These are phyloP conservation scores for Pseudopleuronectes americanus DNA, from an alignment of 2,797 vertebrate genomes.

Conservation along the genomic window DNA sequence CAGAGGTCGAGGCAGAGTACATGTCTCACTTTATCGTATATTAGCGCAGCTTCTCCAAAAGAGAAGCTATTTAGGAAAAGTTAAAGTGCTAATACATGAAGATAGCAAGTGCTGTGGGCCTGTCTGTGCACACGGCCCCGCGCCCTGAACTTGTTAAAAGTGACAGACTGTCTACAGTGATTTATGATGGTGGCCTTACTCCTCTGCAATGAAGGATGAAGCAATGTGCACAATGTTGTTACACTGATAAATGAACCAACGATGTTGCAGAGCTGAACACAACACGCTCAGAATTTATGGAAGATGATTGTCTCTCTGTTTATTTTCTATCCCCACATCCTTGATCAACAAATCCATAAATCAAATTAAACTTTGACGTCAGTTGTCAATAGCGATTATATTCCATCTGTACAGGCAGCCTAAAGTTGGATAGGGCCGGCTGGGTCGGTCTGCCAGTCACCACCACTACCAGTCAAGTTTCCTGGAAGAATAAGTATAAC, in stretches of 20 bases:
- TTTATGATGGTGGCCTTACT: constrained; percentile 34
- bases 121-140: not conserved
- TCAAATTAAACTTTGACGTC: constrained; percentile 33
- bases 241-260: constrained; percentile 19
- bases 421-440: constrained; percentile 25
- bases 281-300: constrained; percentile 16
- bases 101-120: not conserved
- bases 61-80: constrained; percentile 3
- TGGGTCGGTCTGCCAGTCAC: constrained; percentile 45
- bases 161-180: constrained; percentile 18
- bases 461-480: constrained; percentile 27
- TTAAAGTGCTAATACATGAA: not conserved
- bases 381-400: constrained; percentile 31
- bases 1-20: constrained; percentile 2
- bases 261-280: not conserved
- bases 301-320: constrained; percentile 8
- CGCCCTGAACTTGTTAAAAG: constrained; percentile 19
- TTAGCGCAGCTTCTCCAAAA: not conserved
- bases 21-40: not conserved
- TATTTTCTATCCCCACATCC: constrained; percentile 16
- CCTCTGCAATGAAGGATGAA: constrained; percentile 47
- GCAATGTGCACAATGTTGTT: not conserved
- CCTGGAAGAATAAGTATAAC: constrained; percentile 52
- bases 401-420: constrained; percentile 36
- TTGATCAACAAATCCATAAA: constrained; percentile 26